Conservation (phyloP, 2,797 vertebrate genomes). For the Moxostoma hubbsi region DNA sequence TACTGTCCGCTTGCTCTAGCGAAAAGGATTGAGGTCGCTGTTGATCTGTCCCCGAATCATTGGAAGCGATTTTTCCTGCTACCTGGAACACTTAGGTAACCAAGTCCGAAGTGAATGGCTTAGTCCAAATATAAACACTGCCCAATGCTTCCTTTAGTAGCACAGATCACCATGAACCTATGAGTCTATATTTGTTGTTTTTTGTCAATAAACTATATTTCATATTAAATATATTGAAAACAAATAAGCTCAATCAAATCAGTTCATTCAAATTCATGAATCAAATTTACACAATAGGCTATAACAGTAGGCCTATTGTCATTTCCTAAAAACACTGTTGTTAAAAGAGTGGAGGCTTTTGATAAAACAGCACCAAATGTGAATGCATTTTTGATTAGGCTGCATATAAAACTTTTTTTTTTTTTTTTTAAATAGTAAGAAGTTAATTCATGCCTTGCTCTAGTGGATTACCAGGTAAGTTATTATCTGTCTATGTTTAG, state of each 20-base stretch:
- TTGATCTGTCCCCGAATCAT: background rate
- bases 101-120: slow-evolving; percentile 5
- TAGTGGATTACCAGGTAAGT: slow-evolving; percentile 13
- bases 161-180: background rate
- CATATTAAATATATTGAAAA: background rate
- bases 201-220: background rate
- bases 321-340: too few relatives aligned
- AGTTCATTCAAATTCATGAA: too few relatives aligned
- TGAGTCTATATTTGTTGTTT: background rate
- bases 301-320: too few relatives aligned
- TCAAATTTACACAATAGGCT: too few relatives aligned
- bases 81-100: slow-evolving; percentile 42
- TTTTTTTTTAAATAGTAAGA: background rate
- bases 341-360: background rate
- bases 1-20: background rate
- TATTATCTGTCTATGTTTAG: slow-evolving; percentile 51
- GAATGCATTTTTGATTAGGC: too few relatives aligned
- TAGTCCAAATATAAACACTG: slow-evolving; percentile 37
- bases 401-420: background rate
- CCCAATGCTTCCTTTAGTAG: background rate
- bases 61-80: slow-evolving; percentile 19
- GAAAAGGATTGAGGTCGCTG: background rate
- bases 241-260: background rate
- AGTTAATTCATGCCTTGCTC: slow-evolving; percentile 38
- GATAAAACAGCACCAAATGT: too few relatives aligned